Evolutionary conservation across 1,140 invertebrate species (phyloP).

Genomic region (Drosophila tsacasi): DNA sequence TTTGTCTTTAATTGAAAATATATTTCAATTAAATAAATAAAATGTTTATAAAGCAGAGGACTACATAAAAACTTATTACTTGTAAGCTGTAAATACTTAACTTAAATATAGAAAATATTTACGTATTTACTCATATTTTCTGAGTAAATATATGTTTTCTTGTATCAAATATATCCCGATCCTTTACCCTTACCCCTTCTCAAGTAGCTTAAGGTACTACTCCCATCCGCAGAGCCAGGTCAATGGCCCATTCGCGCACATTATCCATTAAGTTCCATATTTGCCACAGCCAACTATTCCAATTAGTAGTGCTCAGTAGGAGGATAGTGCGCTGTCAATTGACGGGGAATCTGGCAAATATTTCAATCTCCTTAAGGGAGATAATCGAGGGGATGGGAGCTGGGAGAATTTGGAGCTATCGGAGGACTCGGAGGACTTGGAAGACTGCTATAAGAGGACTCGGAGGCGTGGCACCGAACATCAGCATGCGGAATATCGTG

Average conservation of each 20-base stretch:
- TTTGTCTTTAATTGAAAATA: too few relatives aligned
- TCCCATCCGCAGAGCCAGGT: background rate
- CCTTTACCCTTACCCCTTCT: background rate
- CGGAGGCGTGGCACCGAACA: conserved; percentile 18
- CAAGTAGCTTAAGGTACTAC: background rate
- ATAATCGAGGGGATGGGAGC: background rate
- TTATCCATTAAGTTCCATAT: conserved; percentile 11
- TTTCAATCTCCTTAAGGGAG: conserved; percentile 21
- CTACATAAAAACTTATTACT: too few relatives aligned
- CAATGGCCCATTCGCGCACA: conserved; percentile 8
- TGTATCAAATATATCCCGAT: background rate
- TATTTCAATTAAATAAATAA: too few relatives aligned
- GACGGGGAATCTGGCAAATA: conserved; percentile 22
- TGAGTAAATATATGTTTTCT: too few relatives aligned
- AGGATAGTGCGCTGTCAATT: conserved; percentile 9
- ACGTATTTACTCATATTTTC: background rate
- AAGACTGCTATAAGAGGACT: background rate
- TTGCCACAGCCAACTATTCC: conserved; percentile 31
- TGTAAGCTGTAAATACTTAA: too few relatives aligned
- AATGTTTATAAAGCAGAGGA: too few relatives aligned
- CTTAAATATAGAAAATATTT: too few relatives aligned
- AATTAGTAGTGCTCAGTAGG: conserved; percentile 27
- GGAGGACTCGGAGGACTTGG: background rate
- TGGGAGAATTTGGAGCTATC: background rate
- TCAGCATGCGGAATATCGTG: conserved; percentile 33